A percentile compares a stretch with the other conserved stretches of the same genome.
These are phyloP conservation scores for Cephalotes varians DNA, from an alignment of 2,888 invertebrate genomes.

Conservation along the genomic window DNA sequence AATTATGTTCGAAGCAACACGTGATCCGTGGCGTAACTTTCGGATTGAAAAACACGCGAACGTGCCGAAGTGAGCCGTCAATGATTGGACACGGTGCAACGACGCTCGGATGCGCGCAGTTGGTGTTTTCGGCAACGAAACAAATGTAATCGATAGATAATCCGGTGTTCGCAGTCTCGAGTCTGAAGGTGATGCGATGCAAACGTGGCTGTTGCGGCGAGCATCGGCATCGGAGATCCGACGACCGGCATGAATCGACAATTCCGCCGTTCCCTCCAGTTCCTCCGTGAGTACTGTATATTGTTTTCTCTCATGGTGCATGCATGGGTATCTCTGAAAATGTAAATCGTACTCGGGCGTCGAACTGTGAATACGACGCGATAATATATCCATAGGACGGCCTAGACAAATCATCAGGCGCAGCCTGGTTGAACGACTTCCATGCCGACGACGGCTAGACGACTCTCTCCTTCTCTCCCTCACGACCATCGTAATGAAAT, in stretches of 20 bases:
- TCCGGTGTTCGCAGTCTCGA: neutral
- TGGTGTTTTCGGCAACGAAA: neutral
- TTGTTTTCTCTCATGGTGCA: neutral
- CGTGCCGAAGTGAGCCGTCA: neutral
- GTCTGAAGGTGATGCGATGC: neutral
- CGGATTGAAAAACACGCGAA: neutral
- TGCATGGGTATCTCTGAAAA: neutral
- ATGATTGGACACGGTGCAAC: neutral
- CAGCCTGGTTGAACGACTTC: neutral
- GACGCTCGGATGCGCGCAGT: too few relatives aligned
- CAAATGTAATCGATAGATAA: neutral
- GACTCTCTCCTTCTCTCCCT: neutral
- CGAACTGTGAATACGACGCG: neutral
- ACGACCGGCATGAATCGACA: neutral
- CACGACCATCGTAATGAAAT: slow-evolving; percentile 20
- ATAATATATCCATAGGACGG: neutral
- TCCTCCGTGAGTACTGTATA: neutral
- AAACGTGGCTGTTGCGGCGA: neutral
- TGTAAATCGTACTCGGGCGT: neutral
- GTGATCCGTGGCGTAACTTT: neutral
- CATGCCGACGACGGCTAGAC: neutral
- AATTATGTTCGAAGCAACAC: neutral
- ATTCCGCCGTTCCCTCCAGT: neutral
- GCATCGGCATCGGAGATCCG: neutral
- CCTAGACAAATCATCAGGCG: slow-evolving; percentile 19